These are phyloP conservation scores for western clawed frog (Xenopus tropicalis) DNA, from an alignment of 2,113 vertebrate genomes.

Conservation along the genomic window UCB_Xtro_10.0 CM004447.2:21603001-21603500, in stretches of 20 bases:
- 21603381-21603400: conserved; percentile 93
- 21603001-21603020: conserved; percentile 6
- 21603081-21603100: conserved; percentile 63
- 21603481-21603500: conserved; percentile 85
- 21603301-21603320: conserved; percentile 90
- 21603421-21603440: conserved; percentile 76
- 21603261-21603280: conserved; percentile 94
- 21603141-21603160: conserved; percentile 87
- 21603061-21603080: conserved; percentile 66
- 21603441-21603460: conserved; percentile 87
- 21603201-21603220: conserved; percentile 91
- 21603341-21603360: conserved; percentile 96
- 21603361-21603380: conserved; percentile 93
- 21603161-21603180: conserved; percentile 82
- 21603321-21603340: conserved; percentile 96
- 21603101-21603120: conserved; percentile 68
- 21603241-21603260: conserved; percentile 95
- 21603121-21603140: conserved; percentile 77
- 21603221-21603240: conserved; percentile 94
- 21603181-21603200: conserved; percentile 86
- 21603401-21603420: conserved; percentile 79
- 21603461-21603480: conserved; percentile 86
- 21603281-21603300: conserved; percentile 87
- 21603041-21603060: conserved; percentile 70
- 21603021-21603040: conserved; percentile 58